Conservation (phyloP, 2,888 invertebrate species). For the Ichneumoninae sp. region DNA sequence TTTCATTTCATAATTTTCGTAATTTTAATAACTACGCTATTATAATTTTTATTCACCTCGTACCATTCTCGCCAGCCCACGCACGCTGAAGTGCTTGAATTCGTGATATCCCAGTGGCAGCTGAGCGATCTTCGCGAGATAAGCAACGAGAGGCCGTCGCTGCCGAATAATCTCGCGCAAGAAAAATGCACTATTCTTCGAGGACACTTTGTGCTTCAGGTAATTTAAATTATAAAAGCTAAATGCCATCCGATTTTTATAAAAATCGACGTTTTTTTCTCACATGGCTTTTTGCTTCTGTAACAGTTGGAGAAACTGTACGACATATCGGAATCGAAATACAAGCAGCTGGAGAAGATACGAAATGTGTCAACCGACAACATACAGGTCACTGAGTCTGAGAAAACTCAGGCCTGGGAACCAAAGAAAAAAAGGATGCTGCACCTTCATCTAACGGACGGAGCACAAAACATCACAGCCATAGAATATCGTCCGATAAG, state of each 20-base stretch:
- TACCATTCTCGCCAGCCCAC: conserved; percentile 68
- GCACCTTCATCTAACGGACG: conserved; percentile 90
- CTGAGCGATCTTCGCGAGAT: conserved; percentile 88
- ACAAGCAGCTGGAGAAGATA: conserved; percentile 83
- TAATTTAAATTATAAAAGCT: conserved; percentile 77
- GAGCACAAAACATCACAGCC: conserved; percentile 88
- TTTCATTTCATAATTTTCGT: not conserved
- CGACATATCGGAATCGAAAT: conserved; percentile 83
- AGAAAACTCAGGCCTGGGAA: conserved; percentile 86
- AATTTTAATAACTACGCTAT: not conserved
- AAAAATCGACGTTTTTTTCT: no score
- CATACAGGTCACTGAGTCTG: conserved; percentile 87
- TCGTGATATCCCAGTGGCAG: conserved; percentile 89
- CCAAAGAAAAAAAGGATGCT: conserved; percentile 88
- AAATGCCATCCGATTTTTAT: no score
- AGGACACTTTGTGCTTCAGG: conserved; percentile 87
- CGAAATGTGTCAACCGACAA: conserved; percentile 83
- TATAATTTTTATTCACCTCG: not conserved
- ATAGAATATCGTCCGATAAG: conserved; percentile 89
- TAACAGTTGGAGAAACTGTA: conserved; percentile 82
- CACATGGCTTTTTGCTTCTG: not conserved
- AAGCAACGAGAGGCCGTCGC: conserved; percentile 85
- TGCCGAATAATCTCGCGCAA: conserved; percentile 86
- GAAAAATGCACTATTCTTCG: conserved; percentile 85
- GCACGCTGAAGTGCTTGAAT: conserved; percentile 85